Base-by-base conservation (phyloP, 1,140 invertebrate species). In the Aleiodes sp. region DNA sequence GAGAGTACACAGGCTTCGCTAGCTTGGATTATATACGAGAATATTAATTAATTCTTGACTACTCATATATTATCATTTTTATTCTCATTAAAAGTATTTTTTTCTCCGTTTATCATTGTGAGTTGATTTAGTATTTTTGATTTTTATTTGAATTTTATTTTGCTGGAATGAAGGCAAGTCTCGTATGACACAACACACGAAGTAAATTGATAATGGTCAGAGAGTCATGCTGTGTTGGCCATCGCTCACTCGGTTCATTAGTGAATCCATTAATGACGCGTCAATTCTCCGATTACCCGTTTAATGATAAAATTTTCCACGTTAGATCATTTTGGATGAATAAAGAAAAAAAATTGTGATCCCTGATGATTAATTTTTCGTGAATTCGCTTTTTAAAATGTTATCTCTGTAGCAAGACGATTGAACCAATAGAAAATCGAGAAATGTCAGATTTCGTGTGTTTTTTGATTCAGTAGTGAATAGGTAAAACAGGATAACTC, bases 161-260 rank as follows among this genome's bases (percentile, higher is more conserved):
- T 70, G 74, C 78, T 84, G 80, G 80, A 83, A 83, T 84, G 80
- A 76, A 68, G 75, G 77, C 76, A 83, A 65, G 76, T 75, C 80
- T 74, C 73, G 76, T 82, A 77, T 77, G 72, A 80, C 77, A 78
- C 76, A 74, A 74, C 71, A 82, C 74, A 75, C 65, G 60, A n/a
- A 67, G 33, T 67, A 60, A 59, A 67, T 67, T 67, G 10, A 43
- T 67, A 60, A 60, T 43, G 26, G 37, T 41, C 8, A 28, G 28
- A n/a, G n/a, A 31, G 56, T 59, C 56, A 59, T 16, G 28, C n/a
- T 59, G 24, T 59, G 56, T 59, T 60, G 31, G 56, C 24, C 31
- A 19, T 24, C 46, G 31, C 19, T 66, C 21, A 59, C 29, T 39
- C 31, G 31, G 46, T 35, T 57, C 46, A 57, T 66, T 57, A 57